phyloP scores from a whole-genome alignment of 2,797 vertebrate species.

The Acomys russatus region DNA sequence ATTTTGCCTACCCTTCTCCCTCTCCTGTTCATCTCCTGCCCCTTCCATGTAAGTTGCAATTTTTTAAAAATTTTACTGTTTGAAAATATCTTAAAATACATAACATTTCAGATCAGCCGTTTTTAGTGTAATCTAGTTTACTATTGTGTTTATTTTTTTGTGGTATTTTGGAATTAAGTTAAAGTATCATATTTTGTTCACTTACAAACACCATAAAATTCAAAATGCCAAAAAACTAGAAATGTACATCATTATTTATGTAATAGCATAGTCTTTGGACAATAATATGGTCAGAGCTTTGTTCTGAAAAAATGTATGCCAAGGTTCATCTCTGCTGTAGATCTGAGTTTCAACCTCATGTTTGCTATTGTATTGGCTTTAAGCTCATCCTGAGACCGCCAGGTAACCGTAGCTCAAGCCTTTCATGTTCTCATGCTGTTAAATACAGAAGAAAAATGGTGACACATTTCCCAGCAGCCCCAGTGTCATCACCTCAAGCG shows the following conservation, averaged over 20 bases:
- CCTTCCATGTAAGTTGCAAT: not conserved
- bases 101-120: not conserved
- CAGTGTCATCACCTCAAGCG: not conserved
- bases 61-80: not conserved
- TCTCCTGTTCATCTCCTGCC: not conserved
- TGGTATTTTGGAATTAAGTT: not conserved
- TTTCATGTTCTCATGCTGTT: not conserved
- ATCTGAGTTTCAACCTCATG: not conserved
- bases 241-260: not conserved
- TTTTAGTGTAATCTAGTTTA: not conserved
- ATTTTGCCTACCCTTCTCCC: not conserved
- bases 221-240: not conserved
- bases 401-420: not conserved
- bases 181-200: not conserved
- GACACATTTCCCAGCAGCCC: not conserved
- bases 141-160: constrained; percentile 6
- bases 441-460: not conserved
- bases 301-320: not conserved
- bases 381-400: not conserved
- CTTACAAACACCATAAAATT: not conserved
- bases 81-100: not conserved
- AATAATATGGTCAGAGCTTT: not conserved
- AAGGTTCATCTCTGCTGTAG: not conserved
- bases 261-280: not conserved
- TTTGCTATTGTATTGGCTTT: not conserved